Base-by-base conservation (phyloP, 2,797 vertebrate genomes). In the Gallinago nigripennis region DNA sequence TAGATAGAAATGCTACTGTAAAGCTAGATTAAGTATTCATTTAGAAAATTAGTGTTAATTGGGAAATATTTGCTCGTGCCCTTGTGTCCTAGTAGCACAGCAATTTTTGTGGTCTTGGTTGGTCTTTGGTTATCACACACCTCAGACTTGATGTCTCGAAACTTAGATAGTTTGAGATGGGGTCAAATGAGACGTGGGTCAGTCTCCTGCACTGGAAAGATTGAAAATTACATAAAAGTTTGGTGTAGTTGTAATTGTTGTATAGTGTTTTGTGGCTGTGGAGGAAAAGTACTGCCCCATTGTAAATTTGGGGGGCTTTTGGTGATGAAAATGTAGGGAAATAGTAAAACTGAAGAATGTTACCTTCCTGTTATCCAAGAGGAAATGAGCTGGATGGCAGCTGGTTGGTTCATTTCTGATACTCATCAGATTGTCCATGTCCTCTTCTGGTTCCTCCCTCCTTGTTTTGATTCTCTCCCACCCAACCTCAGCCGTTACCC, bases 191-290 rank as follows among this genome's bases (percentile, higher is more conserved):
- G 43, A 12, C 21, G 35, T 11, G 9, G n/a, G 33, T 68, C 21
- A 20, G 8, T 56, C 25, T 23, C 1, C 28, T 16, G n/a, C 48
- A 10, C 35, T 6, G 19, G 31, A 7, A 8, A 23, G 31, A 54
- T 50, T 37, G 31, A 19, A 48, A 56, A 30, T 12, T 6, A 12
- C 1, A 10, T 54, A 3, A 2, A 53, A 30, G 53, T 23, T 81
- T 12, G 28, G 9, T 11, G 18, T n/a, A 9, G 37, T n/a, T 1
- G 1, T 54, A 58, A 8, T 30, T 3, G 2, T 35, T 63, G 24
- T 18, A 3, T 24, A 51, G 48, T 31, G 18, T 50, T 64, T 25
- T 54, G 58, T 54, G 76, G 53, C 24, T 27, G 1, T 30, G 43
- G 77, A 53, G 30, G 41, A 28, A 14, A 43, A 53, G 30, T 45